These are phyloP conservation scores for Tamandua tetradactyla DNA, from an alignment of 2,797 vertebrate species.

Conservation along the genomic window DNA sequence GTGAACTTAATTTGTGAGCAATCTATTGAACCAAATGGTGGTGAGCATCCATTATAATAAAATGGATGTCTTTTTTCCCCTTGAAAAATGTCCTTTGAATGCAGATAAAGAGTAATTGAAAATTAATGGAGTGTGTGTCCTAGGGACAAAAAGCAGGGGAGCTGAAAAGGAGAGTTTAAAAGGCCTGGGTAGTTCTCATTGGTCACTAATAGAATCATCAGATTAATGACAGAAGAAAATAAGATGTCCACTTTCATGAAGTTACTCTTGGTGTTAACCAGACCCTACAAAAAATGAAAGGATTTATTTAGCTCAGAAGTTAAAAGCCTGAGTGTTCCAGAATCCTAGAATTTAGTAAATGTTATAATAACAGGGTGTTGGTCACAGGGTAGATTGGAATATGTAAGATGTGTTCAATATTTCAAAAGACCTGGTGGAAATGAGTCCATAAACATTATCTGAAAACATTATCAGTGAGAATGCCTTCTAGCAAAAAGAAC, in stretches of 20 bases:
- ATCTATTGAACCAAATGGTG: neutral
- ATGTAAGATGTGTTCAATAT: neutral
- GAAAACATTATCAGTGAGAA: neutral
- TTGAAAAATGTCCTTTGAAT: conserved; percentile 16
- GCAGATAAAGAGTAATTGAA: neutral
- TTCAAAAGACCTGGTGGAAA: neutral
- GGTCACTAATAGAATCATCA: neutral
- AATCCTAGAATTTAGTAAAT: neutral
- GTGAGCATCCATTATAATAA: neutral
- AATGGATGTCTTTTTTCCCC: neutral
- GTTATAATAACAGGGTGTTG: neutral
- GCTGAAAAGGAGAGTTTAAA: neutral
- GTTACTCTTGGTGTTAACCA: neutral
- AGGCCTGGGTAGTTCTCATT: neutral
- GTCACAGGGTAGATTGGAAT: neutral
- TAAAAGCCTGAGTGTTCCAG: neutral
- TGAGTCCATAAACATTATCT: neutral
- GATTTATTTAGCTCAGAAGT: neutral
- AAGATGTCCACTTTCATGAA: neutral
- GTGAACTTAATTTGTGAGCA: neutral
- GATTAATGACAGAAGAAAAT: neutral
- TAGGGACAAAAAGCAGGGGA: neutral
- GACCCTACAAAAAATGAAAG: neutral
- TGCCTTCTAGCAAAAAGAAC: neutral
- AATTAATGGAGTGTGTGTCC: neutral